Evolutionary conservation across 2,113 vertebrate species (phyloP).

Genomic region (Cyprinodon tularosa): DNA sequence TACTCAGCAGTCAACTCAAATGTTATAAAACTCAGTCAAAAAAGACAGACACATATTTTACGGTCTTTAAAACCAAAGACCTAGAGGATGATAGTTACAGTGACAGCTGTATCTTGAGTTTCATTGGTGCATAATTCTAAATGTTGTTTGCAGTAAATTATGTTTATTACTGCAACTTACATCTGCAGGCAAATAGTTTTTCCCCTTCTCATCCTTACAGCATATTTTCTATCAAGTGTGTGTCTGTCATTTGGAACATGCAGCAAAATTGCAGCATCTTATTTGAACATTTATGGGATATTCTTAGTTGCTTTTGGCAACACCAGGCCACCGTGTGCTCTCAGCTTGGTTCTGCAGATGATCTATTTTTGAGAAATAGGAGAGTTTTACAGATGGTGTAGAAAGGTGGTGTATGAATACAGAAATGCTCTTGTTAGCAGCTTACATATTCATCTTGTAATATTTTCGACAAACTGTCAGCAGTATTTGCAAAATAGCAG

Average conservation of each 20-base stretch:
- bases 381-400: conserved; percentile 5
- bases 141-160: background rate
- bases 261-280: background rate
- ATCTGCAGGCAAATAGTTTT: background rate
- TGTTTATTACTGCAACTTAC: conserved; percentile 1
- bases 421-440: conserved; percentile 3
- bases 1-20: background rate
- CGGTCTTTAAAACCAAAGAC: background rate
- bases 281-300: background rate
- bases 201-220: background rate
- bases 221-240: background rate
- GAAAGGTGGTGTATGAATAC: conserved; percentile 1
- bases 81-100: conserved; percentile 1
- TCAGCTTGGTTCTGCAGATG: conserved; percentile 1
- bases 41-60: background rate
- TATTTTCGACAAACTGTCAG: conserved; percentile 3
- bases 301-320: background rate
- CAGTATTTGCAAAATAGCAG: background rate
- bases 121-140: conserved; percentile 3
- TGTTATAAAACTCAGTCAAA: background rate
- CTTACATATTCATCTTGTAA: background rate
- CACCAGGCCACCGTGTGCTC: background rate
- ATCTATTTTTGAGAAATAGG: conserved; percentile 19
- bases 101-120: background rate
- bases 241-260: background rate